A percentile compares a stretch with the other conserved stretches of the same genome.
phyloP scores from a whole-genome alignment of 2,113 vertebrate species.

The Lepisosteus oculatus region DNA sequence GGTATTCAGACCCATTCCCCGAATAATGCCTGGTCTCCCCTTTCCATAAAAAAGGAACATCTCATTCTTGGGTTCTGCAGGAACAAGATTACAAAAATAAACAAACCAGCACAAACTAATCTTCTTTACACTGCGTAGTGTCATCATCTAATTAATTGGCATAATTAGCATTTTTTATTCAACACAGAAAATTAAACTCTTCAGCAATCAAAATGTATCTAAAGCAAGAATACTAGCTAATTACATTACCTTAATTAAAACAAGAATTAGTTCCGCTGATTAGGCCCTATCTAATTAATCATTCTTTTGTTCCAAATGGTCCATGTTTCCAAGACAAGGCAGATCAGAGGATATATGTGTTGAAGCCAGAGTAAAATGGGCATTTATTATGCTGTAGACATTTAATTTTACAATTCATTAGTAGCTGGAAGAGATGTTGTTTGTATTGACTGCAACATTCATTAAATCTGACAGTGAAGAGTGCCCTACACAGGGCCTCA shows the following conservation, averaged over 20 bases:
- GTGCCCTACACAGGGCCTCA: neutral
- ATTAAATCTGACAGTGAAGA: constrained; percentile 31
- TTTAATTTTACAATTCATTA: constrained; percentile 59
- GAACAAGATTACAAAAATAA: constrained; percentile 67
- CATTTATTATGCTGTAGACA: constrained; percentile 38
- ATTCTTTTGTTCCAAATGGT: constrained; percentile 45
- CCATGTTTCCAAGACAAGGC: constrained; percentile 39
- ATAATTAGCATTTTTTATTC: constrained; percentile 56
- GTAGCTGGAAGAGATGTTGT: constrained; percentile 32
- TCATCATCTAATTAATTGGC: constrained; percentile 63
- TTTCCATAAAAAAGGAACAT: constrained; percentile 98
- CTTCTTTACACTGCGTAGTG: constrained; percentile 50
- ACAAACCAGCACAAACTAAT: constrained; percentile 56
- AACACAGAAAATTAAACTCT: constrained; percentile 58
- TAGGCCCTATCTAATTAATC: constrained; percentile 56
- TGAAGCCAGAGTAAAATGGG: constrained; percentile 44
- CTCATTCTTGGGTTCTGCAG: constrained; percentile 89
- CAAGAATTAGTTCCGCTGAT: constrained; percentile 57
- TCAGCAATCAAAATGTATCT: constrained; percentile 57
- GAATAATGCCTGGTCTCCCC: constrained; percentile 91
- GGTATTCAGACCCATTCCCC: constrained; percentile 89
- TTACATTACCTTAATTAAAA: constrained; percentile 68
- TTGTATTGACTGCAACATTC: constrained; percentile 29
- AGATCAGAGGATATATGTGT: constrained; percentile 39
- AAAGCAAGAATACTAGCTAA: constrained; percentile 51